Base-by-base conservation (phyloP, 2,888 invertebrate genomes). In the Galerucella pusilla region DNA sequence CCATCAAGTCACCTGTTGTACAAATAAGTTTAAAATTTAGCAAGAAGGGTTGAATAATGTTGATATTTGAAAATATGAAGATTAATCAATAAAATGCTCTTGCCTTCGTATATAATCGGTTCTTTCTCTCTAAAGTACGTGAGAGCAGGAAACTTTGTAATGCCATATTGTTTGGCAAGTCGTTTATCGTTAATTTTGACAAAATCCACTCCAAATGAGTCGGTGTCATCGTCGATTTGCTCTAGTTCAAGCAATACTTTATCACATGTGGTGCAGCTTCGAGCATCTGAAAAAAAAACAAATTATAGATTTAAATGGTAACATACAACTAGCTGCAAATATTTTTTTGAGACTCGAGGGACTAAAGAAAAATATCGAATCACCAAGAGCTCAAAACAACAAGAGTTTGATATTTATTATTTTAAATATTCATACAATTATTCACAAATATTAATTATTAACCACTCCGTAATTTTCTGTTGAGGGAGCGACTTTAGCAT, bases 51-150 rank as follows among this genome's bases (percentile, higher is more conserved):
- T 11, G 35, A 35, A 35, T 35, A 35, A 35, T 35, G 5, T 46
- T 46, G 11, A 14, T 49, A 12, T 49, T 49, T 49, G 49, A 3
- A 49, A 49, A 2, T 49, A 49, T 49, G 14, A 12, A 14, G 25
- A 42, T 52, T 0, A 46, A 14, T 16, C 35, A 65, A 20, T 0
- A 6, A 14, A 52, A n/a, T n/a, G n/a, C n/a, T 73, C 85, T 89
- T 85, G 94, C 96, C 97, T 90, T 97, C 97, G 89, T 97, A 98
- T 86, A 97, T 94, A 88, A 97, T 97, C 86, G 97, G 97, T 90
- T 97, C 96, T 89, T 95, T 96, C 89, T 97, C 96, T 89, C 97
- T 94, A 91, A 97, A 98, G 89, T 97, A 98, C 85, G 97, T 97
- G 89, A 98, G 94, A 83, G 97, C 96, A 85, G 98, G 98, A 89